Evolutionary conservation across 2,888 invertebrate genomes (phyloP), one percentile per base, ranked within the genome.

Genomic region (Boloria euphrosyne): DNA sequence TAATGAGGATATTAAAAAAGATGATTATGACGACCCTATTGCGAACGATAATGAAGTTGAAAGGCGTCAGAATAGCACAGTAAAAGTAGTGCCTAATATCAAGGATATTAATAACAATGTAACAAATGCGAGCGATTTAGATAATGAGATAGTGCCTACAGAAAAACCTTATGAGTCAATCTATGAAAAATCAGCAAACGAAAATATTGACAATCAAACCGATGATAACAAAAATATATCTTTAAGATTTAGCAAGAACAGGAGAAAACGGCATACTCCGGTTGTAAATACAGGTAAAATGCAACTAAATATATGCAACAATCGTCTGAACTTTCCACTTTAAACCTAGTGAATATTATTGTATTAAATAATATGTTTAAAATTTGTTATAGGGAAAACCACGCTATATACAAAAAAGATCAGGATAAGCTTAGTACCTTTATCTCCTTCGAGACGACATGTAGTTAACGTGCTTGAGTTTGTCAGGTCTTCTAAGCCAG

Each of bases 361-460:
- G 10, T 10, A 10, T 10, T 10, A 38, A 38, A 38, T 38, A 2
- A 38, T 38, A 10, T 10, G 10, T 10, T 38, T 2, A 10, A 51
- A 22, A 5, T 64, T 64, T 13, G 13, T 43, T 53, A 3, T 27
- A 60, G 63, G n/a, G 44, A 51, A 18, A 2, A 43, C 10, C 22
- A 55, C 43, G 13, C 27, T 17, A 27, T 38, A 2, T 13, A 44
- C 14, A 27, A 46, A 58, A 17, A 64, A 58, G 17, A 13, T 59
- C 16, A 65, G 52, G 38, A 47, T 65, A 18, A 22, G 17, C 16
- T 49, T 67, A 38, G 31, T 38, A 13, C 61, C 61, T 16, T 13
- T 53, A 31, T 58, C 70, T 3, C 73, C 76, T 6, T 62, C 72
- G 3, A 77, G 90, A 47, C 81, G 89, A 2, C 89, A 90, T 64